Conservation (phyloP, 2,797 vertebrate species). For the Pantherophis alleghaniensis region DNA sequence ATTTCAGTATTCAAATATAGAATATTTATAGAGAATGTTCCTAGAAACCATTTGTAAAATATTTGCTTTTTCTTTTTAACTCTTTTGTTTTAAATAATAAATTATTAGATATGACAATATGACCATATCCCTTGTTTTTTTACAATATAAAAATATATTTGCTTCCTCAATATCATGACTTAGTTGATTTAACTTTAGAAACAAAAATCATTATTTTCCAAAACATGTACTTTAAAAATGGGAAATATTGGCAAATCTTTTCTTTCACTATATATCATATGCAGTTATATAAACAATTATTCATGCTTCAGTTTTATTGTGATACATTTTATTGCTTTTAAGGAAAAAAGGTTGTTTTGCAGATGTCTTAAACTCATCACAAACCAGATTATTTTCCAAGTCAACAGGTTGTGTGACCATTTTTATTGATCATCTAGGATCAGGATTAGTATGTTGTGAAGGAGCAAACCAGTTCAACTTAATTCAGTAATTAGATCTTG, state of each 20-base stretch:
- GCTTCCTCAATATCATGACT: background rate
- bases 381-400: constrained; percentile 20
- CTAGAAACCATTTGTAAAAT: background rate
- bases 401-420: constrained; percentile 4
- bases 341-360: constrained; percentile 11
- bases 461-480: background rate
- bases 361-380: background rate
- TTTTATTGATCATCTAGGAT: background rate
- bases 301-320: background rate
- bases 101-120: background rate
- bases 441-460: background rate
- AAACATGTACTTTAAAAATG: constrained; percentile 7
- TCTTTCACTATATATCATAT: background rate
- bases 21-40: background rate
- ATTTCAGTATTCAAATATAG: background rate
- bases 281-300: background rate
- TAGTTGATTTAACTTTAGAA: background rate
- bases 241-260: background rate
- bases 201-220: background rate
- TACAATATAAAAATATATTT: background rate
- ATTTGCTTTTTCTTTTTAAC: background rate
- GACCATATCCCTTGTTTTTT: background rate
- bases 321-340: constrained; percentile 9
- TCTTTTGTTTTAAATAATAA: background rate
- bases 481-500: background rate